Conservation (phyloP, 2,888 invertebrate genomes). For the Polydrusus pterygomalis region DNA sequence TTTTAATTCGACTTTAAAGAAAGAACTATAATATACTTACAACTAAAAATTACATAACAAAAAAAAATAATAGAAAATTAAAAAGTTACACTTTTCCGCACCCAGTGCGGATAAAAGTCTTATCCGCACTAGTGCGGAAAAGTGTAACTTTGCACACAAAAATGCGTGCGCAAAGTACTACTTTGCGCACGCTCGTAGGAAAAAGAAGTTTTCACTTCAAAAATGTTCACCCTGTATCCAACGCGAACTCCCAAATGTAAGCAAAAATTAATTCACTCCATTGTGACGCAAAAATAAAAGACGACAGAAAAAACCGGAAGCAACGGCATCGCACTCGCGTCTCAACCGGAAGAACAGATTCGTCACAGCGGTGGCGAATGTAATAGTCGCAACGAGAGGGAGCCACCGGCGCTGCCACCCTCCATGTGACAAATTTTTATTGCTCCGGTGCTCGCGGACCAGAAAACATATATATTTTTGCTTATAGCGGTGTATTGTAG, state of each 20-base stretch:
- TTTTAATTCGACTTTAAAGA: no score
- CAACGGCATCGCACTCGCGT: constrained; percentile 57
- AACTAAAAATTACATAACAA: no score
- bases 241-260: constrained; percentile 2
- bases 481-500: constrained; percentile 5
- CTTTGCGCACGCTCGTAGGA: no score
- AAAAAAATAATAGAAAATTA: no score
- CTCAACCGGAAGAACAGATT: constrained; percentile 66
- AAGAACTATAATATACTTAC: no score
- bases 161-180: no score
- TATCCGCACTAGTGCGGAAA: no score
- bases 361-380: constrained; percentile 69
- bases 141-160: no score
- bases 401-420: constrained; percentile 61
- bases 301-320: constrained; percentile 62
- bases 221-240: neutral
- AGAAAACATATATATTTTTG: constrained; percentile 58
- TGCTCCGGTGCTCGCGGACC: constrained; percentile 64
- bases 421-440: constrained; percentile 71
- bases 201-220: no score
- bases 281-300: constrained; percentile 41
- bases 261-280: constrained; percentile 21
- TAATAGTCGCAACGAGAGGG: constrained; percentile 66
- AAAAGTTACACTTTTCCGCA: no score
- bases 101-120: no score